Conservation (phyloP, 2,888 invertebrate species). For the Tethea ocularis region DNA sequence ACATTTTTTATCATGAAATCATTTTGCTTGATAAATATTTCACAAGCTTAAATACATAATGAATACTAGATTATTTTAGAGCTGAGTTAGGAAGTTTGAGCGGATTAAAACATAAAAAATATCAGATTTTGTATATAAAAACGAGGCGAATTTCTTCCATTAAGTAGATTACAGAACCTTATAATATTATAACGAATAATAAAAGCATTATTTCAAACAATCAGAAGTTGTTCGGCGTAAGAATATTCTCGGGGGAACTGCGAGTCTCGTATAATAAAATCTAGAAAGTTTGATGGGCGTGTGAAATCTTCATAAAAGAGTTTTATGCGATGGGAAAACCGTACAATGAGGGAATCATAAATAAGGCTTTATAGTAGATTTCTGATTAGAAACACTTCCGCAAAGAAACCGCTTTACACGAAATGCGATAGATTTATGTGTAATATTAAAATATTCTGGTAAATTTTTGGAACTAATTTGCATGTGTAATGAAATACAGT, state of each 20-base stretch:
- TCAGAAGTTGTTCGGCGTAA: conserved; percentile 1
- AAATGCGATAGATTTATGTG: conserved; percentile 1
- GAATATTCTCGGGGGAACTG: not conserved
- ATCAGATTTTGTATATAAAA: conserved; percentile 1
- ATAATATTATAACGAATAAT: conserved; percentile 4
- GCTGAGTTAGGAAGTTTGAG: not conserved
- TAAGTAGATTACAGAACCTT: not conserved
- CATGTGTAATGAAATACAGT: conserved; percentile 3
- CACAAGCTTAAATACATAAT: not conserved
- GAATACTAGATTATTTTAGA: not conserved
- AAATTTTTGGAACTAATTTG: not conserved
- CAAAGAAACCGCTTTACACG: not conserved
- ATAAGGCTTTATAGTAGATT: not conserved
- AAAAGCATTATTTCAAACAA: conserved; percentile 2
- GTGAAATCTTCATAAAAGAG: conserved; percentile 9
- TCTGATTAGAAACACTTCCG: not conserved
- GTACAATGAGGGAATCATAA: conserved; percentile 5
- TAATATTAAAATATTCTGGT: not conserved
- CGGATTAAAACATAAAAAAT: conserved; percentile 2
- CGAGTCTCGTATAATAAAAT: conserved; percentile 6
- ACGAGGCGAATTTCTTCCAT: not conserved
- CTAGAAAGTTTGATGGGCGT: conserved; percentile 13
- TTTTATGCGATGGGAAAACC: not conserved
- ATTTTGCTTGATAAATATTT: not conserved
- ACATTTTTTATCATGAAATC: not conserved